Percentiles rank a stretch among this genome's conserved stretches.
Conservation (phyloP, 2,113 vertebrate species). For the Etia nguti region DNA sequence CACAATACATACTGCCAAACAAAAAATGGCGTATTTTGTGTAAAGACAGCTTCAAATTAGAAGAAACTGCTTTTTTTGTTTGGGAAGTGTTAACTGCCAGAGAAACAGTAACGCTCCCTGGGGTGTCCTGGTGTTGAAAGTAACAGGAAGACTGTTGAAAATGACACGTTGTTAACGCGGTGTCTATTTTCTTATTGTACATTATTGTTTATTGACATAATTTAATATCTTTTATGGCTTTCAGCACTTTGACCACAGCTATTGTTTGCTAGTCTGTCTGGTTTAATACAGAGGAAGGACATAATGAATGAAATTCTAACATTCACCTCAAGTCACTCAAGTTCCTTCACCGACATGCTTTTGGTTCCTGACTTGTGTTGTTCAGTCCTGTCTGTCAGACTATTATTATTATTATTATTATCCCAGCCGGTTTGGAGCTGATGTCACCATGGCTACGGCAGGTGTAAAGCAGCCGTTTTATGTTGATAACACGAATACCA, state of each 20-base stretch:
- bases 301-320: neutral
- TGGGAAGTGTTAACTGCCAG: neutral
- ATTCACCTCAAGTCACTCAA: neutral
- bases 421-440: slow-evolving; percentile 28
- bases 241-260: neutral
- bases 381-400: slow-evolving; percentile 15
- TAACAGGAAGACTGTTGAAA: neutral
- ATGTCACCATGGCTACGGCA: slow-evolving; percentile 55
- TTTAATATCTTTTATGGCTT: neutral
- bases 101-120: neutral
- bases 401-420: neutral
- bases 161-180: neutral
- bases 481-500: slow-evolving; percentile 48
- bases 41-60: neutral
- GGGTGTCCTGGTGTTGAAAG: neutral
- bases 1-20: neutral
- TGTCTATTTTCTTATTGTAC: neutral
- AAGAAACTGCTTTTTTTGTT: neutral
- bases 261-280: neutral
- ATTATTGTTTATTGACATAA: neutral
- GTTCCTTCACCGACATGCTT: neutral
- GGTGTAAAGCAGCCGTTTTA: slow-evolving; percentile 54
- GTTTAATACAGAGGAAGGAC: neutral
- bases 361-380: neutral
- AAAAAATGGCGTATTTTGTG: neutral